Conservation (phyloP, 2,888 invertebrate species). For the Drosophila neonasuta region DNA sequence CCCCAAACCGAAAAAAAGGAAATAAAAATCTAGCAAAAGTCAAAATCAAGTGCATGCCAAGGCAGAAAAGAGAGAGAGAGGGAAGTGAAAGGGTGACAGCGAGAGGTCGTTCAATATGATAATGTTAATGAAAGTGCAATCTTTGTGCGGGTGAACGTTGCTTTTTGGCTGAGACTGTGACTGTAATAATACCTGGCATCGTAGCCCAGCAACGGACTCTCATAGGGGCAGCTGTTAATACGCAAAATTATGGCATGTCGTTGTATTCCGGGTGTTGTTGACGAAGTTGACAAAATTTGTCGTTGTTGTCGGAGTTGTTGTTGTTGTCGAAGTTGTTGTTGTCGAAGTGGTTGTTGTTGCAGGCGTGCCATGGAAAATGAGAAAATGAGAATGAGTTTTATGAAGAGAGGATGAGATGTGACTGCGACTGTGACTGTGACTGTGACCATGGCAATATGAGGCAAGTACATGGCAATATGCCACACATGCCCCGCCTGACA, state of each 20-base stretch:
- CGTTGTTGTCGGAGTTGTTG: not conserved
- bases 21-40: conserved; percentile 25
- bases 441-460: conserved; percentile 34
- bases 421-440: not conserved
- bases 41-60: conserved; percentile 37
- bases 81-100: conserved; percentile 8
- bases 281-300: not conserved
- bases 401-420: conserved; percentile 21
- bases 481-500: conserved; percentile 13
- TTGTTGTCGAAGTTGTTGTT: not conserved
- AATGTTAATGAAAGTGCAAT: conserved; percentile 71
- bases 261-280: conserved; percentile 4
- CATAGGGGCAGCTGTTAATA: conserved; percentile 79
- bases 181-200: conserved; percentile 80
- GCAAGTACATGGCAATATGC: conserved; percentile 19
- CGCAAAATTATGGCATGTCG: conserved; percentile 53
- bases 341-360: conserved; percentile 33
- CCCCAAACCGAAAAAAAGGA: conserved; percentile 1
- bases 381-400: conserved; percentile 49
- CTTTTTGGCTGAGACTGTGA: conserved; percentile 1
- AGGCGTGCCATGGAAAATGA: conserved; percentile 62
- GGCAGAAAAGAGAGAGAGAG: conserved; percentile 7
- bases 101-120: conserved; percentile 56
- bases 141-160: conserved; percentile 25
- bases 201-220: conserved; percentile 81